phyloP scores from a whole-genome alignment of 30 jellyfish, hydroid and myxozoan species.

The Morbakka virulenta region DNA sequence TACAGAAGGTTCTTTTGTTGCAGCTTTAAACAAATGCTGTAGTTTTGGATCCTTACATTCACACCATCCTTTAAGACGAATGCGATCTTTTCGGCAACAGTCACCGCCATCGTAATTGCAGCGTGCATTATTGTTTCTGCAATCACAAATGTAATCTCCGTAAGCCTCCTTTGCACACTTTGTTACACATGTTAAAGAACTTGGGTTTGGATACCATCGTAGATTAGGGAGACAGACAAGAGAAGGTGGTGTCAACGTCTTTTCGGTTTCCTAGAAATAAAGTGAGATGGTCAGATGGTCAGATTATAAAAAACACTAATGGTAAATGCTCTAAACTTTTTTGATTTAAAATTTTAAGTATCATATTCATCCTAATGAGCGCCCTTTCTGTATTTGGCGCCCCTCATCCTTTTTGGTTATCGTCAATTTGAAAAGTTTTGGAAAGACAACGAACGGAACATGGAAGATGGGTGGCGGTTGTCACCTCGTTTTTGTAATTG shows the following conservation, averaged over 20 bases:
- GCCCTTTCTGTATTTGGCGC: too few relatives aligned
- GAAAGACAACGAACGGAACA: too few relatives aligned
- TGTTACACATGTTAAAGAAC: constrained; percentile 24
- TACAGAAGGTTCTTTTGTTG: background rate
- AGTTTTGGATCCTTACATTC: background rate
- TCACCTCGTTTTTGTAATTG: too few relatives aligned
- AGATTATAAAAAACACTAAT: too few relatives aligned
- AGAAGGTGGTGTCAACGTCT: background rate
- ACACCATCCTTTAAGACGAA: background rate
- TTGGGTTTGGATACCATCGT: constrained; percentile 60
- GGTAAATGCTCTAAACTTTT: too few relatives aligned
- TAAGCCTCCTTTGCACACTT: constrained; percentile 17
- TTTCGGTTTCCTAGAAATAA: background rate
- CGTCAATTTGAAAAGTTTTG: too few relatives aligned
- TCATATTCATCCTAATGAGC: too few relatives aligned
- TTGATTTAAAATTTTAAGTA: too few relatives aligned
- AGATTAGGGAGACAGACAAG: constrained; percentile 59
- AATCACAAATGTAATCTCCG: constrained; percentile 80
- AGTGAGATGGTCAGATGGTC: too few relatives aligned
- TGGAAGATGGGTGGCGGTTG: too few relatives aligned
- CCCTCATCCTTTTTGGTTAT: too few relatives aligned
- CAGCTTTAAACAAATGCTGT: too few relatives aligned
- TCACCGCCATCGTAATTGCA: constrained; percentile 89
- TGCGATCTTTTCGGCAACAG: constrained; percentile 56
- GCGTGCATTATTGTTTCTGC: constrained; percentile 69